Conservation (phyloP, 2,113 vertebrate genomes). For the Esox niger region DNA sequence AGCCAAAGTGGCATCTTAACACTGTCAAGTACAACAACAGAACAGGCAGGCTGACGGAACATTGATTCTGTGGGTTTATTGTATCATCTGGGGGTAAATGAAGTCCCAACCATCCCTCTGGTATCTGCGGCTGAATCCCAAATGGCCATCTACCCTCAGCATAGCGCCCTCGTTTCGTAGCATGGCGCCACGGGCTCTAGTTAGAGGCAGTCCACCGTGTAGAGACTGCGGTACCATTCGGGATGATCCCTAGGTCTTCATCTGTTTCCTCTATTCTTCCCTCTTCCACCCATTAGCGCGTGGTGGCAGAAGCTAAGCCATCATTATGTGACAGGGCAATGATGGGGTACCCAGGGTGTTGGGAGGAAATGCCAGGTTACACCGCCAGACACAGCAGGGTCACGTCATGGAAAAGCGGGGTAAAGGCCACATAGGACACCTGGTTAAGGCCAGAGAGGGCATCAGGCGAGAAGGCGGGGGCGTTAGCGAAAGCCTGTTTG, state of each 20-base stretch:
- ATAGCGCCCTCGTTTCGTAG: too few species aligned
- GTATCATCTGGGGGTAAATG: slow-evolving; percentile 81
- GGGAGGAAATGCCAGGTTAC: slow-evolving; percentile 95
- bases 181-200: too few species aligned
- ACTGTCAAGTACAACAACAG: slow-evolving; percentile 73
- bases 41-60: slow-evolving; percentile 79
- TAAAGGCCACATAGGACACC: slow-evolving; percentile 75
- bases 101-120: slow-evolving; percentile 22
- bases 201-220: too few species aligned
- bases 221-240: too few species aligned
- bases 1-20: slow-evolving; percentile 86
- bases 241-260: slow-evolving; percentile 70
- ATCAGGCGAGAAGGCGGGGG: slow-evolving; percentile 52
- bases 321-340: slow-evolving; percentile 98
- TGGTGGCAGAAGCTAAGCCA: slow-evolving; percentile 85
- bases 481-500: slow-evolving; percentile 9
- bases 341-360: slow-evolving; percentile 90
- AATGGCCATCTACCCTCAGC: too few species aligned
- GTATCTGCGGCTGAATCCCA: slow-evolving; percentile 73
- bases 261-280: slow-evolving; percentile 80
- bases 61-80: slow-evolving; percentile 80
- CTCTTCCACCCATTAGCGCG: slow-evolving; percentile 87
- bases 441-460: slow-evolving; percentile 61
- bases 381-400: slow-evolving; percentile 85
- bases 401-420: slow-evolving; percentile 86